These are phyloP conservation scores for Capromys pilorides DNA, from an alignment of 2,797 vertebrate genomes.

Conservation along the genomic window DNA sequence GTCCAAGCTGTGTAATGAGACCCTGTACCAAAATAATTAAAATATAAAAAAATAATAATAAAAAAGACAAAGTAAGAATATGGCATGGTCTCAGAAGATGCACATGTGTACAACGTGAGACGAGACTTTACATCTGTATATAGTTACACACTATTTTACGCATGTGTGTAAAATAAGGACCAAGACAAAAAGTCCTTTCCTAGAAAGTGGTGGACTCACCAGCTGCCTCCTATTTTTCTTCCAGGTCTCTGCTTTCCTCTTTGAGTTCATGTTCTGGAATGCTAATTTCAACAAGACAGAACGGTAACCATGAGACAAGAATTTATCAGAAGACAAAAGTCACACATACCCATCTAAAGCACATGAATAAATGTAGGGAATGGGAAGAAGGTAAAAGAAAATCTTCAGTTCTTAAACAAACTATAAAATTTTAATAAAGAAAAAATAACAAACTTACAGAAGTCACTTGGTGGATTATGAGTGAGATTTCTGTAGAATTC, in stretches of 20 bases:
- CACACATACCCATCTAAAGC: neutral
- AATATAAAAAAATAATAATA: no score
- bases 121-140: neutral
- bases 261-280: conserved; percentile 99
- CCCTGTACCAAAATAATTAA: no score
- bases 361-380: neutral
- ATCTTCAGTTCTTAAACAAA: neutral
- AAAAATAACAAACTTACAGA: conserved; percentile 90
- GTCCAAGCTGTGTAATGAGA: no score
- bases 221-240: conserved; percentile 98
- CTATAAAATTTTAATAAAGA: conserved; percentile 7
- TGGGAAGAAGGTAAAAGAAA: neutral
- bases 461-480: conserved; percentile 97
- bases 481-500: conserved; percentile 99
- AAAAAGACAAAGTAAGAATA: conserved; percentile 1
- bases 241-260: conserved; percentile 99
- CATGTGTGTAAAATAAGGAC: neutral
- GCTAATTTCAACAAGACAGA: conserved; percentile 86
- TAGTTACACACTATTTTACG: neutral
- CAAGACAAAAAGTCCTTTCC: neutral
- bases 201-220: conserved; percentile 85
- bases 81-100: neutral
- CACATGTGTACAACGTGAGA: neutral
- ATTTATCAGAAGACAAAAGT: neutral
- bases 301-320: neutral